These are phyloP conservation scores for Odontomyia ornata DNA, from an alignment of 2,888 invertebrate genomes.

Conservation along the genomic window DNA sequence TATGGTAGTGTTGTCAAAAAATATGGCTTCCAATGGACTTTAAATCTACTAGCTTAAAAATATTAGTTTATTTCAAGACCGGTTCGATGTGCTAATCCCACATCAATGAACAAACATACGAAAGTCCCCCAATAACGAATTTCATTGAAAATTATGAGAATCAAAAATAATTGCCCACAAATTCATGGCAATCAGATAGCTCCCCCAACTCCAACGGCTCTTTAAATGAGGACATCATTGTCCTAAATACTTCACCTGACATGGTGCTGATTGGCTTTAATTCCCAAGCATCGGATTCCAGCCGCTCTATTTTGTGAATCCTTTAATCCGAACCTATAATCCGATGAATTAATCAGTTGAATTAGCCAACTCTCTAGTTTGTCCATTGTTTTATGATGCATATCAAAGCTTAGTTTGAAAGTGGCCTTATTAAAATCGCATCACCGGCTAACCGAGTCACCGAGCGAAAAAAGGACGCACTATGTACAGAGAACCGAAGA, in stretches of 20 bases:
- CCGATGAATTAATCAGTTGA: constrained; percentile 15
- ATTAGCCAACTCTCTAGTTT: not conserved
- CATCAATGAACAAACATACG: too few species aligned
- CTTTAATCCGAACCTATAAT: constrained; percentile 26
- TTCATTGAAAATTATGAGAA: too few species aligned
- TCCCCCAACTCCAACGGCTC: too few species aligned
- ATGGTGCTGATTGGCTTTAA: not conserved
- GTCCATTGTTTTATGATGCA: not conserved
- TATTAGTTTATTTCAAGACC: too few species aligned
- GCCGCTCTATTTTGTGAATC: constrained; percentile 4
- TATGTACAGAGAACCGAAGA: not conserved
- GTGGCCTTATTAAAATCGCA: not conserved
- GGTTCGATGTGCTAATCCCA: too few species aligned
- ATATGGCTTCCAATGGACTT: too few species aligned
- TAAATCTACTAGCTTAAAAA: too few species aligned
- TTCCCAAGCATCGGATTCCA: not conserved
- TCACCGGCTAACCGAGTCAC: not conserved
- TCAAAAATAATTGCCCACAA: too few species aligned
- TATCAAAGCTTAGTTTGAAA: not conserved
- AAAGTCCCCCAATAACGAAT: too few species aligned
- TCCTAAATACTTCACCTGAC: not conserved
- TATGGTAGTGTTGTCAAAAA: too few species aligned
- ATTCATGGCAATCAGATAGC: too few species aligned
- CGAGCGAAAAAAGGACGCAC: not conserved
- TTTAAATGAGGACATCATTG: too few species aligned